Base-by-base conservation (phyloP, 2,888 invertebrate genomes). In the Byasa hedistus region DNA sequence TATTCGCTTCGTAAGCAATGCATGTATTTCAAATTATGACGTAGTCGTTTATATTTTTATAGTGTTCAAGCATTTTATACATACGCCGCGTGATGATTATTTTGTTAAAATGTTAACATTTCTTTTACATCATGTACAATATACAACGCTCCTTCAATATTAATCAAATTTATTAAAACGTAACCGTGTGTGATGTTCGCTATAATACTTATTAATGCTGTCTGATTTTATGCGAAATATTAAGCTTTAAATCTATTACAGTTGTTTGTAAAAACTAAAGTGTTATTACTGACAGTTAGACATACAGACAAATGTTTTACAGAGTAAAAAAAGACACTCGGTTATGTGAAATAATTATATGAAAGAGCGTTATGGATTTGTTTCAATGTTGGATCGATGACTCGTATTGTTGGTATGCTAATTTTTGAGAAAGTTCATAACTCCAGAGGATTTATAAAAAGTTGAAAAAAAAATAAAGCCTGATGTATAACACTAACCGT, bases 281-380 rank as follows among this genome's bases (percentile, higher is more conserved):
- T 48, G 5, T 7, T 48, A n/a, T 5, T 39, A 48, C 48, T n/a
- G 48, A n/a, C 5, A 48, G 48, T n/a, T n/a, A 4, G n/a, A 19
- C n/a, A 48, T 2, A 32, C 7, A 15, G 15, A 15, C 3, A 15
- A 15, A 2, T 15, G 15, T 39, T 39, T 39, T 12, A 39, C 39
- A 39, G 39, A 39, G 10, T 39, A 39, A 39, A 39, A 3, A 15
- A 10, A 39, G 1, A 19, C 48, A 5, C 19, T 48, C 19, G 12
- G 7, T 54, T 22, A 54, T 61, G 65, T 51, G 24, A 65, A 65
- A 65, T 65, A 65, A 65, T 61, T 61, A 56, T 60, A 56, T 61
- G 65, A 61, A 65, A 65, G 65, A 56, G 64, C 27, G 15, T 17
- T 64, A 57, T 57, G 51, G 36, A 58, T 52, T 57, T 51, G n/a